Conservation (phyloP, 2,113 vertebrate species). For the Myotis brandtii region DNA sequence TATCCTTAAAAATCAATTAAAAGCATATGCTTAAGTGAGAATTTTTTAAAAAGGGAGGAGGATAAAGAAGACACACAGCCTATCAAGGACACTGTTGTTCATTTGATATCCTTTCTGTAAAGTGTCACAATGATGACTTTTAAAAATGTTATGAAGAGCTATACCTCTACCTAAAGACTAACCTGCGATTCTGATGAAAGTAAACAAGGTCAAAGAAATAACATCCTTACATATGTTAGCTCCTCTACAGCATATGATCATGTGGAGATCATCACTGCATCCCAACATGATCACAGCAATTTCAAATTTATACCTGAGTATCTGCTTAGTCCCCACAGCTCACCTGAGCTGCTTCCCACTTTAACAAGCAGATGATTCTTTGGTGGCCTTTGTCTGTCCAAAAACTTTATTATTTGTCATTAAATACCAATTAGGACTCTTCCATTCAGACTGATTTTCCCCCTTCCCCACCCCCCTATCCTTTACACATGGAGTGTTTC, state of each 20-base stretch:
- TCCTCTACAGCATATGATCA: not conserved
- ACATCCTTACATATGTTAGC: not conserved
- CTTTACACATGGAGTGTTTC: not conserved
- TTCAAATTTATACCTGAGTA: not conserved
- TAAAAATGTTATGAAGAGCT: not conserved
- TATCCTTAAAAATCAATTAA: not conserved
- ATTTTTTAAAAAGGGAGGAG: not conserved
- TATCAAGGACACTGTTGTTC: not conserved
- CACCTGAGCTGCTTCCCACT: not conserved
- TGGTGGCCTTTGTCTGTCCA: not conserved
- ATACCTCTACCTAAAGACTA: not conserved
- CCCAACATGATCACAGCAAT: not conserved
- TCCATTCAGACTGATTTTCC: not conserved
- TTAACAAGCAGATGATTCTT: not conserved
- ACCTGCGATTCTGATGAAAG: not conserved
- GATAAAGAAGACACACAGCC: not conserved
- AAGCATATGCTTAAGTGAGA: not conserved
- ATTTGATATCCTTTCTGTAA: not conserved
- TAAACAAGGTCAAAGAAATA: not conserved
- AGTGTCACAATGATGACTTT: not conserved
- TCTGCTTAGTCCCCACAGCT: not conserved
- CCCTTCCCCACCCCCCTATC: not conserved
- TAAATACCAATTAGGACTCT: not conserved
- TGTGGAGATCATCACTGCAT: fast-evolving
- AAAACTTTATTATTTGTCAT: not conserved